A percentile compares a stretch with the other conserved stretches of the same genome.
Evolutionary conservation across 2,113 vertebrate genomes (phyloP).

Genomic region (Scortum barcoo): DNA sequence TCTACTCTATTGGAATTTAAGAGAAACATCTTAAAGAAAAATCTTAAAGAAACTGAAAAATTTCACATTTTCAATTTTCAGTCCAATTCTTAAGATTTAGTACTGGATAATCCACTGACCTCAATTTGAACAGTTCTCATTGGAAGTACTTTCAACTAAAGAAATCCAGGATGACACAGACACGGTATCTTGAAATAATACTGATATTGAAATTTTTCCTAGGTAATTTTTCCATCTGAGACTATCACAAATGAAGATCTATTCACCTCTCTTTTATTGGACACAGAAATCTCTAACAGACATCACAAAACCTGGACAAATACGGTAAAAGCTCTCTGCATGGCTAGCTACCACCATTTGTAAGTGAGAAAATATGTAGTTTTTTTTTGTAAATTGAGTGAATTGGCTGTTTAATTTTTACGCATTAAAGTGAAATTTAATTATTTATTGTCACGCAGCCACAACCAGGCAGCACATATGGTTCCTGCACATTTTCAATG

Average conservation of each 20-base stretch:
- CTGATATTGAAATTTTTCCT: neutral
- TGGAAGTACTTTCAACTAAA: neutral
- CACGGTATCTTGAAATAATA: neutral
- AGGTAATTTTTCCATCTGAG: neutral
- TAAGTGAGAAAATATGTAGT: neutral
- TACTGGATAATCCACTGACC: neutral
- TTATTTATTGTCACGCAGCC: constrained; percentile 27
- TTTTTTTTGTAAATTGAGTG: constrained; percentile 11
- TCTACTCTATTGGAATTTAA: too few species aligned
- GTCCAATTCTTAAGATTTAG: neutral
- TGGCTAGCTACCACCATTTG: neutral
- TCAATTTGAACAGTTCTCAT: neutral
- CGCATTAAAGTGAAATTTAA: constrained; percentile 48
- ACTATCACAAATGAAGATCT: neutral
- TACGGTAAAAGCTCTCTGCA: neutral
- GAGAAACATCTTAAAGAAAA: too few species aligned
- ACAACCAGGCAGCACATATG: constrained; percentile 58
- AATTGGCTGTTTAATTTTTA: constrained; percentile 30
- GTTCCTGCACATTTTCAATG: constrained; percentile 34
- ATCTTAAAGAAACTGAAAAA: too few species aligned
- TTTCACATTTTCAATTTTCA: too few species aligned
- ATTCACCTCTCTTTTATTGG: constrained; percentile 1
- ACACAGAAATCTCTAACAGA: neutral
- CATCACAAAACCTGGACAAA: neutral
- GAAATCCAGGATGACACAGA: neutral